These are phyloP conservation scores for Hypocryptadius cinnamomeus DNA, from an alignment of 2,113 vertebrate species.

Conservation along the genomic window DNA sequence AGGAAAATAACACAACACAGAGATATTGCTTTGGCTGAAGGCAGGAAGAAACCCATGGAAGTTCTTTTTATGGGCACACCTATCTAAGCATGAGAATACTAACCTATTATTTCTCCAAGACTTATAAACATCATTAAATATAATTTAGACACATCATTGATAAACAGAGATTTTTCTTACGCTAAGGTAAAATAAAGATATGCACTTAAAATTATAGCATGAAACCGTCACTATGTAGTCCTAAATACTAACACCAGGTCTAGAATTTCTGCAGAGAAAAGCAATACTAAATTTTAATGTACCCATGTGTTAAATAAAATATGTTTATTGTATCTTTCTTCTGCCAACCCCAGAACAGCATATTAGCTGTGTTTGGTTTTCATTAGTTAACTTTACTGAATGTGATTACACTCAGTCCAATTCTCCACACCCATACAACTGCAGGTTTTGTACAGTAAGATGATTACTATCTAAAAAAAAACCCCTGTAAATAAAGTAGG, in stretches of 20 bases:
- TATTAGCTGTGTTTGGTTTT: background rate
- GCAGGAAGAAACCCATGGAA: background rate
- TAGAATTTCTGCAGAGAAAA: background rate
- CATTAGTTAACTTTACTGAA: background rate
- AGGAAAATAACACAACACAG: background rate
- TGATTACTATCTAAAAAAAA: background rate
- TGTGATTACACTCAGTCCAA: background rate
- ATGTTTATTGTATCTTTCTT: background rate
- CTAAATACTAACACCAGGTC: background rate
- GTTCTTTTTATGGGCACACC: background rate
- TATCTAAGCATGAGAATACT: background rate
- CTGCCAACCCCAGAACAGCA: background rate
- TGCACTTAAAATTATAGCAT: background rate
- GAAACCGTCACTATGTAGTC: background rate
- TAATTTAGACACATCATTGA: background rate
- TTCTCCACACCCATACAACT: background rate
- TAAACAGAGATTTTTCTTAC: background rate
- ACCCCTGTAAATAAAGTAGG: background rate
- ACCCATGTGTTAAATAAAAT: background rate
- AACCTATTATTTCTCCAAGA: background rate
- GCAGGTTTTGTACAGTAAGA: background rate
- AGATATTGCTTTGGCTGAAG: background rate
- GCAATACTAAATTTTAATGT: background rate
- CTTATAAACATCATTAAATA: background rate
- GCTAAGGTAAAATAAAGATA: background rate